Conservation (phyloP, 2,888 invertebrate genomes). For the Harpalus rufipes region DNA sequence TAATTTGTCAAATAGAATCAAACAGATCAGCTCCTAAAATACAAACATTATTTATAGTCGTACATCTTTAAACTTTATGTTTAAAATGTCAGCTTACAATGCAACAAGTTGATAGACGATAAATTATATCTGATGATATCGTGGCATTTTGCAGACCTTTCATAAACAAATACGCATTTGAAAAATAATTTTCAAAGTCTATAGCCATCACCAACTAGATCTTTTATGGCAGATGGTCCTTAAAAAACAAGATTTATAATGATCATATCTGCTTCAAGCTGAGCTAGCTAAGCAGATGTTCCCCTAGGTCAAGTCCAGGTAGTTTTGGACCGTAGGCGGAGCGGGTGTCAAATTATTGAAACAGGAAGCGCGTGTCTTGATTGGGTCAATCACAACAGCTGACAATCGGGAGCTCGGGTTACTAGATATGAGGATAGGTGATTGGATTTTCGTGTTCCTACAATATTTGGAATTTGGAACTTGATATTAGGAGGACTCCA, state of each 20-base stretch:
- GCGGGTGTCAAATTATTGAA: slow-evolving; percentile 38
- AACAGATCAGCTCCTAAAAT: too few species aligned
- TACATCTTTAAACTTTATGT: neutral
- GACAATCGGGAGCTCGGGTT: slow-evolving; percentile 32
- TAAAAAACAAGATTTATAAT: slow-evolving; percentile 39
- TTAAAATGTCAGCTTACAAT: neutral
- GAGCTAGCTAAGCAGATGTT: slow-evolving; percentile 26
- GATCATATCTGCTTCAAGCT: neutral
- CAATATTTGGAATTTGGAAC: slow-evolving; percentile 24
- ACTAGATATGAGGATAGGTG: slow-evolving; percentile 22
- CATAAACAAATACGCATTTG: neutral
- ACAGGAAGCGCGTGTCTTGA: slow-evolving; percentile 39
- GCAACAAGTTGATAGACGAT: neutral
- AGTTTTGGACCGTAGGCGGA: slow-evolving; percentile 11
- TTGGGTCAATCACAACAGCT: slow-evolving; percentile 46
- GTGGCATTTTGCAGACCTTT: neutral
- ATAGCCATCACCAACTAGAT: neutral
- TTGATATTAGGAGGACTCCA: slow-evolving; percentile 14
- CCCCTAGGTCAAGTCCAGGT: slow-evolving; percentile 41
- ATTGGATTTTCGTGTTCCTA: slow-evolving; percentile 36
- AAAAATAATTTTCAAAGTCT: slow-evolving; percentile 2
- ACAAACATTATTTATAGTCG: neutral
- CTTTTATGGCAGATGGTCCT: slow-evolving; percentile 33
- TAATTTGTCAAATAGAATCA: neutral
- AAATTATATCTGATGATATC: neutral